Evolutionary conservation across 2,113 vertebrate species (phyloP).

Genomic region (Pelusios castaneus): DNA sequence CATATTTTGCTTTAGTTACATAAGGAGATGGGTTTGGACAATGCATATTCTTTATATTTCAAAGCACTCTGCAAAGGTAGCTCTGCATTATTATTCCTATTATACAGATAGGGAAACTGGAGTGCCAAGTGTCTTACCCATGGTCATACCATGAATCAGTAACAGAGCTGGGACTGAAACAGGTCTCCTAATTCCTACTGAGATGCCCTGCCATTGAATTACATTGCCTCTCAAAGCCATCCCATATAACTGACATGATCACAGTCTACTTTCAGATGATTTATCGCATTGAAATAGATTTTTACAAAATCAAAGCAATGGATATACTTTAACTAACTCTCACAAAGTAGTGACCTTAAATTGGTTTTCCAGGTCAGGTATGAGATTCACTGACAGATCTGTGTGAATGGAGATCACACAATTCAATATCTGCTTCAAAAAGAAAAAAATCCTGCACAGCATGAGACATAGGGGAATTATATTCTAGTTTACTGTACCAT

Average conservation of each 20-base stretch:
- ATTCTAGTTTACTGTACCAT: neutral
- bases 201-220: no score
- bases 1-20: neutral
- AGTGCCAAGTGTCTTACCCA: neutral
- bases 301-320: neutral
- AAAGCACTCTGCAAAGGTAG: neutral
- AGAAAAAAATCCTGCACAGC: neutral
- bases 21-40: neutral
- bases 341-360: fast-evolving
- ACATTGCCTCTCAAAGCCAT: no score
- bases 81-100: neutral
- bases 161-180: no score
- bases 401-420: neutral
- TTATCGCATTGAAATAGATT: neutral
- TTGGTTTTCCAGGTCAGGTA: neutral
- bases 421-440: neutral
- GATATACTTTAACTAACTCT: neutral
- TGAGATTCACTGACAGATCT: neutral
- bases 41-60: neutral
- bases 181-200: no score
- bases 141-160: neutral
- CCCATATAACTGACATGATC: no score
- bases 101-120: neutral
- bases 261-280: neutral
- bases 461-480: fast-evolving